These are phyloP conservation scores for Ectropis grisescens DNA, from an alignment of 1,140 invertebrate genomes.

Conservation along the genomic window DNA sequence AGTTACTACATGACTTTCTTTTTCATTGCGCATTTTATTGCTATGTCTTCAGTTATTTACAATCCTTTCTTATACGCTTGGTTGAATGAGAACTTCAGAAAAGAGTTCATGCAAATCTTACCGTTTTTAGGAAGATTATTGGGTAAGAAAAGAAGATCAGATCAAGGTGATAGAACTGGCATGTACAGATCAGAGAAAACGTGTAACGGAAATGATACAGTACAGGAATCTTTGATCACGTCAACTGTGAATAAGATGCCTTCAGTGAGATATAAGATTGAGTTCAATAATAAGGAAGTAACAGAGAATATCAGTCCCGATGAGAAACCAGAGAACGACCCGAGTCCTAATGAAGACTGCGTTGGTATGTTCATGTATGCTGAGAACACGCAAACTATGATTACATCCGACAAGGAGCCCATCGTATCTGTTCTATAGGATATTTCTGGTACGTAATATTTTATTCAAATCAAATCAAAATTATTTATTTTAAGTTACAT, in stretches of 20 bases:
- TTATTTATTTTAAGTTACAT: too few species aligned
- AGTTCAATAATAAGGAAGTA: conserved; percentile 52
- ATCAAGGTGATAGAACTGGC: conserved; percentile 52
- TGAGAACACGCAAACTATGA: conserved; percentile 38
- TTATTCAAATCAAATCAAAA: too few species aligned
- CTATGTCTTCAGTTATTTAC: conserved; percentile 96
- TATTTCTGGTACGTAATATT: too few species aligned
- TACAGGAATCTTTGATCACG: conserved; percentile 77
- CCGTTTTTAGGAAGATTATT: conserved; percentile 76
- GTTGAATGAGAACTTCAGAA: conserved; percentile 98
- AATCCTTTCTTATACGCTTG: conserved; percentile 95
- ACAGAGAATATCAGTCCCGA: conserved; percentile 53
- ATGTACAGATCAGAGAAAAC: conserved; percentile 72
- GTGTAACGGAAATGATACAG: conserved; percentile 81
- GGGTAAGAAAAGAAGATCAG: conserved; percentile 44
- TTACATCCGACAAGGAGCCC: conserved; percentile 51
- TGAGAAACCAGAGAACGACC: conserved; percentile 46
- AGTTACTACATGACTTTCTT: conserved; percentile 87
- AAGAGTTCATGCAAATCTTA: conserved; percentile 89
- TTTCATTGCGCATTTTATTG: conserved; percentile 93
- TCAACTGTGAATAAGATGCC: conserved; percentile 48
- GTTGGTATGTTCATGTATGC: conserved; percentile 63
- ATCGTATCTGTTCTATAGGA: conserved; percentile 62
- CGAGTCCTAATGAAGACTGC: conserved; percentile 54
- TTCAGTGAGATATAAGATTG: conserved; percentile 54